A percentile compares a stretch with the other conserved stretches of the same genome.
Conservation (phyloP, 2,888 invertebrate genomes). For the Bruchidius siliquastri region DNA sequence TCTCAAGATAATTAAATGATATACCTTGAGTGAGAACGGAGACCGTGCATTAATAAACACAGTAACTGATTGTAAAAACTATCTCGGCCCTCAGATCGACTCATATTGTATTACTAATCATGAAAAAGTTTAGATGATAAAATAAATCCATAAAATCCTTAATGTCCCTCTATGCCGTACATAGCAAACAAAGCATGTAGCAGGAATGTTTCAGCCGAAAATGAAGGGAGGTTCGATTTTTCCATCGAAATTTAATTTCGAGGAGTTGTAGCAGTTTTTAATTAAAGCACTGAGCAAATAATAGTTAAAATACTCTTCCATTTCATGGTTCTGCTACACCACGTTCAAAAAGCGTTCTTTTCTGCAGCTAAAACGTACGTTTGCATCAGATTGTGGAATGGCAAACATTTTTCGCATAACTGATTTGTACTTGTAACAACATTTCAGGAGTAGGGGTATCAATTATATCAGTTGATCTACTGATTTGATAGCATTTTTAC, state of each 20-base stretch:
- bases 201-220: not conserved
- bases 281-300: not conserved
- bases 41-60: no score
- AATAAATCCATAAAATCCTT: not conserved
- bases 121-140: no score
- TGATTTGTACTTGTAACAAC: no score
- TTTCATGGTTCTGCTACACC: not conserved
- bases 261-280: not conserved
- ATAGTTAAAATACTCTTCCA: not conserved
- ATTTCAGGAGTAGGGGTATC: no score
- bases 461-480: no score
- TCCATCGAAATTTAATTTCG: not conserved
- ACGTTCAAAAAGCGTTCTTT: not conserved
- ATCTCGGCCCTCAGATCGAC: no score
- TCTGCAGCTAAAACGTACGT: not conserved
- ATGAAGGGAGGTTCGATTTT: not conserved
- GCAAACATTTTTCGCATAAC: not conserved
- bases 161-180: not conserved
- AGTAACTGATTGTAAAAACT: no score
- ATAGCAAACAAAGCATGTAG: not conserved
- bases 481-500: no score
- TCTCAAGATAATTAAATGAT: no score
- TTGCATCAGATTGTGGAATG: not conserved
- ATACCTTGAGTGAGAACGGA: no score
- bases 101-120: no score